phyloP scores from a whole-genome alignment of 30 jellyfish, hydroid and myxozoan genomes.

The Aurelia sp. region DNA sequence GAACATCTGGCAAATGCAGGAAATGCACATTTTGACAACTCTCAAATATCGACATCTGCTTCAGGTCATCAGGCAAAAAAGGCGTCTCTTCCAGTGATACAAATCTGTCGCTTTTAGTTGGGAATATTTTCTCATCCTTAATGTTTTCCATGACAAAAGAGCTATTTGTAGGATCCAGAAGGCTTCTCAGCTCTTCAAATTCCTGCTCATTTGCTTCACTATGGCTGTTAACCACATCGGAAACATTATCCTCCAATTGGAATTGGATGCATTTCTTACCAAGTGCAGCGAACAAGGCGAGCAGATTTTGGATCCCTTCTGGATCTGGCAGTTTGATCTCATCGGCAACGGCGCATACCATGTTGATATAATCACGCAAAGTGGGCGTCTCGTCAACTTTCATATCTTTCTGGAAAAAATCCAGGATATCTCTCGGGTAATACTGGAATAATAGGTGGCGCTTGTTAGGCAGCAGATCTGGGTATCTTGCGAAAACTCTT shows the following conservation, averaged over 20 bases:
- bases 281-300: constrained; percentile 56
- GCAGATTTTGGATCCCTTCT: constrained; percentile 39
- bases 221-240: background rate
- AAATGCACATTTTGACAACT: constrained; percentile 42
- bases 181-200: background rate
- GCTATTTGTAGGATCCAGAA: background rate
- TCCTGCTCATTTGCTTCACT: background rate
- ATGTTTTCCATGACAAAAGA: constrained; percentile 28
- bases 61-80: constrained; percentile 35
- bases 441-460: constrained; percentile 46
- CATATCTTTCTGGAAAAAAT: constrained; percentile 54
- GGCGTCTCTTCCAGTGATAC: constrained; percentile 56
- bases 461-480: constrained; percentile 12
- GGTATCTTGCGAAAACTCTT: constrained; percentile 31
- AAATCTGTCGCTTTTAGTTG: constrained; percentile 52
- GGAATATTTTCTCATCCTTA: constrained; percentile 63
- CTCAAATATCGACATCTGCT: constrained; percentile 23
- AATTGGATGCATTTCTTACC: constrained; percentile 45
- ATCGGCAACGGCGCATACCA: constrained; percentile 65
- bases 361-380: constrained; percentile 64
- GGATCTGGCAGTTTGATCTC: constrained; percentile 71
- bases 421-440: constrained; percentile 66
- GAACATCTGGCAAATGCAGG: background rate
- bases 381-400: constrained; percentile 68
- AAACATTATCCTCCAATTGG: background rate